Percentiles rank a stretch among this genome's conserved stretches.
phyloP scores from a whole-genome alignment of 2,888 invertebrate species.

The Lapara coniferarum region DNA sequence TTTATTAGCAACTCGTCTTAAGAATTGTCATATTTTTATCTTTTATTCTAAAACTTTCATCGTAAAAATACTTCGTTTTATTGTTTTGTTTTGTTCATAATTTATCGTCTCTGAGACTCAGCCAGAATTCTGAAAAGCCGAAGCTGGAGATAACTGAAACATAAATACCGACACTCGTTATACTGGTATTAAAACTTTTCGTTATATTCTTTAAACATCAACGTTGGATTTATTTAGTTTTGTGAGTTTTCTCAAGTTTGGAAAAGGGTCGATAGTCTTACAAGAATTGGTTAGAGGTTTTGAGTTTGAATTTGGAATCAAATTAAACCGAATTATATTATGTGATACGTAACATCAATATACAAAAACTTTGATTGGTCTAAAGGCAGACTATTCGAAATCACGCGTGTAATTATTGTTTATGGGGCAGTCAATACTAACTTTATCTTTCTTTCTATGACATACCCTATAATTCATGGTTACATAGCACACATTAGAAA shows the following conservation, averaged over 20 bases:
- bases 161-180: slow-evolving; percentile 10
- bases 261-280: too few relatives aligned
- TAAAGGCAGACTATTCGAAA: too few relatives aligned
- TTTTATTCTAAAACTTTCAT: slow-evolving; percentile 34
- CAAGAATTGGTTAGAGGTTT: too few relatives aligned
- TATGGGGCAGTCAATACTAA: too few relatives aligned
- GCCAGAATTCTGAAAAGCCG: slow-evolving; percentile 8
- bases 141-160: slow-evolving; percentile 1
- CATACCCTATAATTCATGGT: too few relatives aligned
- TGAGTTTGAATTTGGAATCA: too few relatives aligned
- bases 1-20: slow-evolving; percentile 29
- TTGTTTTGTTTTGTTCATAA: slow-evolving; percentile 42
- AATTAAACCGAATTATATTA: too few relatives aligned
- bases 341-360: too few relatives aligned
- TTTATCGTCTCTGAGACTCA: slow-evolving; percentile 31
- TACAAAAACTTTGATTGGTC: too few relatives aligned
- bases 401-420: too few relatives aligned
- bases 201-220: neutral
- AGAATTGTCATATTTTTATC: slow-evolving; percentile 24
- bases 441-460: too few relatives aligned
- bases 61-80: slow-evolving; percentile 34
- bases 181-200: slow-evolving; percentile 3
- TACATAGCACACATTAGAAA: too few relatives aligned
- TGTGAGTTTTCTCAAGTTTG: neutral
- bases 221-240: neutral